These are phyloP conservation scores for Chrysemys picta DNA, from an alignment of 2,113 vertebrate species.

Conservation along the genomic window DNA sequence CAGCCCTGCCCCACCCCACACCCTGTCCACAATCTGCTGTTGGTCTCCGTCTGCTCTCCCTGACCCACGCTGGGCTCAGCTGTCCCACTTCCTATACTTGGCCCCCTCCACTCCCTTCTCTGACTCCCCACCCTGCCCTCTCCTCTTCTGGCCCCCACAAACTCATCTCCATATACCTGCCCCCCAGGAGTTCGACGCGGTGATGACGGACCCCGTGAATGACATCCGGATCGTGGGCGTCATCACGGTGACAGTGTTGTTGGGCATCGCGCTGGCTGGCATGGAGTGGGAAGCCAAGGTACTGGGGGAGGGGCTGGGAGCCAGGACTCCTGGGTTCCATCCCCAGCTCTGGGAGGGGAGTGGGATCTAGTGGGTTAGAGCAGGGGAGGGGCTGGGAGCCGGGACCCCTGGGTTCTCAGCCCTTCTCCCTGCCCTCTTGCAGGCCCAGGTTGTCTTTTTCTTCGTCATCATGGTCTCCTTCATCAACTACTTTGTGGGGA, in stretches of 20 bases:
- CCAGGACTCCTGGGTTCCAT: not conserved
- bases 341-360: not conserved
- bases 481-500: slow-evolving; percentile 78
- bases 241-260: slow-evolving; percentile 74
- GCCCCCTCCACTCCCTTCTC: not conserved
- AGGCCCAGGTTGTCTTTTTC: slow-evolving; percentile 83
- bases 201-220: slow-evolving; percentile 69
- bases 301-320: not conserved
- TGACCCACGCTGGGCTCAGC: too few relatives aligned
- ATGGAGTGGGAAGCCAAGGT: slow-evolving; percentile 83
- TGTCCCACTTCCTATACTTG: too few relatives aligned
- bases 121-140: not conserved
- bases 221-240: slow-evolving; percentile 76
- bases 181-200: slow-evolving; percentile 66
- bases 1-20: not conserved
- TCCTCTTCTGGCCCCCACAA: not conserved
- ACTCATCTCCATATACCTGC: not conserved
- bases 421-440: not conserved
- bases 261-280: slow-evolving; percentile 77
- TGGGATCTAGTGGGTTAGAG: not conserved
- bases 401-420: not conserved
- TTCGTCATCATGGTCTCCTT: slow-evolving; percentile 79
- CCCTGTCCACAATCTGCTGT: not conserved
- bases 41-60: too few relatives aligned
- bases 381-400: not conserved